A percentile compares a stretch with the other conserved stretches of the same genome.
Evolutionary conservation across 1,140 invertebrate species (phyloP).

Genomic region (Trichogramma pretiosum): DNA sequence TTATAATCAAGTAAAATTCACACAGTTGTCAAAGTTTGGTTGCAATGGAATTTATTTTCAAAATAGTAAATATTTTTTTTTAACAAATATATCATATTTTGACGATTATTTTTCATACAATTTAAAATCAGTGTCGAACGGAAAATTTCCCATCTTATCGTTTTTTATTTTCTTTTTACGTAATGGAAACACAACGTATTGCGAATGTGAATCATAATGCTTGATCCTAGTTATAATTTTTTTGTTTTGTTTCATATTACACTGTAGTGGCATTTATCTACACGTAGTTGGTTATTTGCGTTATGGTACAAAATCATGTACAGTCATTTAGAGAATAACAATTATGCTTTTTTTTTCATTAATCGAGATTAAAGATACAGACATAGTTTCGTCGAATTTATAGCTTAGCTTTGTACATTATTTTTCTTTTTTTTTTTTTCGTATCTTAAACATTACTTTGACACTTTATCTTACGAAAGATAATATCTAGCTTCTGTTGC

Average conservation of each 20-base stretch:
- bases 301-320: conserved; percentile 19
- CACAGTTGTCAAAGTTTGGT: neutral
- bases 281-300: conserved; percentile 17
- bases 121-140: no score
- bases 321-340: conserved; percentile 12
- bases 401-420: conserved; percentile 41
- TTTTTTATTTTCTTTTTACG: no score
- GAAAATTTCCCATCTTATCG: no score
- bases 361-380: conserved; percentile 11
- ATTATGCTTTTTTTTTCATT: conserved; percentile 16
- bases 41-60: conserved; percentile 19
- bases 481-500: conserved; percentile 39
- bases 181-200: no score
- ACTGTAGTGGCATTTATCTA: conserved; percentile 17
- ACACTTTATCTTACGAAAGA: conserved; percentile 46
- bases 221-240: no score
- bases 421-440: conserved; percentile 44
- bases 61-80: conserved; percentile 20
- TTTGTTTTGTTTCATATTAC: conserved; percentile 16
- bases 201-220: no score
- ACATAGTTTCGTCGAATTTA: conserved; percentile 8
- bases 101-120: no score
- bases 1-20: no score
- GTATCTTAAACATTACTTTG: conserved; percentile 42
- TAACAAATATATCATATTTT: conserved; percentile 21